phyloP scores from a whole-genome alignment of 2,888 invertebrate genomes.

The Acrobasis repandana region DNA sequence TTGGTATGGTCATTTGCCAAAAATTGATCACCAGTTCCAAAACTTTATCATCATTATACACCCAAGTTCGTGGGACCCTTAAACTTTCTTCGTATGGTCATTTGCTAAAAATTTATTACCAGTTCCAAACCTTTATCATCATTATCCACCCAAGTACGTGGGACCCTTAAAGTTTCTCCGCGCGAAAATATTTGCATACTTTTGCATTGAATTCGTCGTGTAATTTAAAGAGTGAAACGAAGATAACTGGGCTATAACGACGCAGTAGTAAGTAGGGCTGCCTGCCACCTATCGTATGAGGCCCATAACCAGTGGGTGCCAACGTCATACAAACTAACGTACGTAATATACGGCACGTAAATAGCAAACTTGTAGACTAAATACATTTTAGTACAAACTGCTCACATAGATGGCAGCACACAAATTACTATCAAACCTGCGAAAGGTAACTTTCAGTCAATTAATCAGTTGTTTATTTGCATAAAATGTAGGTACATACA shows the following conservation, averaged over 20 bases:
- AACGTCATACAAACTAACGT: too few species aligned
- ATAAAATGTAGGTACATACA: too few species aligned
- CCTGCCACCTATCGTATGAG: background rate
- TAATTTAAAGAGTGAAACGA: slow-evolving; percentile 10
- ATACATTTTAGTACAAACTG: too few species aligned
- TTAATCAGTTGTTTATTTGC: too few species aligned
- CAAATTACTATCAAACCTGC: too few species aligned
- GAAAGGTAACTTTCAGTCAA: too few species aligned
- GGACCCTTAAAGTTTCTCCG: slow-evolving; percentile 7
- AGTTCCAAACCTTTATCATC: background rate
- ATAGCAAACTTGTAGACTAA: too few species aligned
- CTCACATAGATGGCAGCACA: too few species aligned
- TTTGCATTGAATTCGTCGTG: slow-evolving; percentile 5
- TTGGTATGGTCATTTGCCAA: background rate
- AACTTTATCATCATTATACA: background rate
- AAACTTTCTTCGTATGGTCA: background rate
- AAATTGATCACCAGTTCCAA: background rate
- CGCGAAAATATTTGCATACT: slow-evolving; percentile 10
- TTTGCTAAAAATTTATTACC: background rate
- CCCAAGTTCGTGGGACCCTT: background rate
- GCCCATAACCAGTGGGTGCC: too few species aligned
- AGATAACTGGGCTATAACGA: slow-evolving; percentile 15
- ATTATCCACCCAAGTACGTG: background rate
- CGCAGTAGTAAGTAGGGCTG: slow-evolving; percentile 1
- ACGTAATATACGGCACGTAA: too few species aligned